Percentiles rank a stretch among this genome's conserved stretches.
Conservation (phyloP, 2,888 invertebrate species). For the Calameuta filiformis region DNA sequence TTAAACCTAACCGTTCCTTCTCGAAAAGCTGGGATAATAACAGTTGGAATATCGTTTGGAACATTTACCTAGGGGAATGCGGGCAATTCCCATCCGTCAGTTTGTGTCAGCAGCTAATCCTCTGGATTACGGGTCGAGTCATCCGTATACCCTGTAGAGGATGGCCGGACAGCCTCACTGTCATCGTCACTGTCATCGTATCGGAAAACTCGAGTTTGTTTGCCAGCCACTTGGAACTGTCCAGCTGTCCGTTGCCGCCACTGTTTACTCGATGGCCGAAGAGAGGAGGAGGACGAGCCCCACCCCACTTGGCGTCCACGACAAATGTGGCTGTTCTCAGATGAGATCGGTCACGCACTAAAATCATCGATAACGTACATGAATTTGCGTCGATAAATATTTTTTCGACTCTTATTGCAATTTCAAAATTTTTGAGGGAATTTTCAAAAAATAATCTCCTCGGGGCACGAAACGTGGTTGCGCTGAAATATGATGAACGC, state of each 20-base stretch:
- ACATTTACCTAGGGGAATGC: constrained; percentile 2
- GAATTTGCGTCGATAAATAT: too few species aligned
- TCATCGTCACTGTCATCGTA: constrained; percentile 36
- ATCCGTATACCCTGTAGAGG: constrained; percentile 1
- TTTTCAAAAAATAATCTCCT: background rate
- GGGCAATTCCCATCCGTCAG: constrained; percentile 18
- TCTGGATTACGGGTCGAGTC: constrained; percentile 12
- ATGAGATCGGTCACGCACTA: background rate
- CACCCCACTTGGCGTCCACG: background rate
- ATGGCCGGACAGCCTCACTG: constrained; percentile 21
- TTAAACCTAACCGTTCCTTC: background rate
- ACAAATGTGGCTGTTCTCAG: background rate
- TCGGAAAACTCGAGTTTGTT: constrained; percentile 36
- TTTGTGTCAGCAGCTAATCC: constrained; percentile 18
- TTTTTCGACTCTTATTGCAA: too few species aligned
- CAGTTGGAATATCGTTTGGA: constrained; percentile 1
- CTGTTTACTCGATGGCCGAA: constrained; percentile 18
- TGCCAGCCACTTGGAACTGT: constrained; percentile 42
- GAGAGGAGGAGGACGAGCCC: constrained; percentile 32
- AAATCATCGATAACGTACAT: background rate
- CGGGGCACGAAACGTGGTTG: background rate
- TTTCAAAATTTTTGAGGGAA: too few species aligned
- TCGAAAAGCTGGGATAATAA: constrained; percentile 4
- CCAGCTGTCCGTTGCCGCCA: constrained; percentile 30
- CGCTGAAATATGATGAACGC: constrained; percentile 41